phyloP scores from a whole-genome alignment of 2,797 vertebrate genomes.

The Galago senegalensis region DNA sequence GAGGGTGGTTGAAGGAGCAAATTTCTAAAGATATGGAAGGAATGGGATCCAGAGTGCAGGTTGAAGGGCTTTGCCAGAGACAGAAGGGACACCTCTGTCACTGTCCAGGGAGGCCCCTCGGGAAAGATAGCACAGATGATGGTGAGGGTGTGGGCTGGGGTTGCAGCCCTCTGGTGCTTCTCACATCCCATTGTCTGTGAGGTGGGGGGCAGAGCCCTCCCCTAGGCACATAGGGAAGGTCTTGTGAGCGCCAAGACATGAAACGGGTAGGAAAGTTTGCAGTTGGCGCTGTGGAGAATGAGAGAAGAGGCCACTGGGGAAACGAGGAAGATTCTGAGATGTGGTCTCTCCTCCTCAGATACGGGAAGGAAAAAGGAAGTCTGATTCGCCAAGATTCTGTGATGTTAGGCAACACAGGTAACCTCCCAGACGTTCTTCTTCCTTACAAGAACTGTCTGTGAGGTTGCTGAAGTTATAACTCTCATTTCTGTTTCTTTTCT shows the following conservation, averaged over 20 bases:
- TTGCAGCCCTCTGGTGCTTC: neutral
- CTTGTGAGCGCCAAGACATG: neutral
- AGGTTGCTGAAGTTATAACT: constrained; percentile 3
- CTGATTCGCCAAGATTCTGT: neutral
- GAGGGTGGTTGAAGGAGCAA: neutral
- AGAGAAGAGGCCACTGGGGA: neutral
- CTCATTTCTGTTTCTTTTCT: constrained; percentile 56
- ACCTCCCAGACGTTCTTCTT: neutral
- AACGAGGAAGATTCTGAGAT: neutral
- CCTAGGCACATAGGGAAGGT: neutral
- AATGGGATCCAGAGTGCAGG: neutral
- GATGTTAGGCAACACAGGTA: neutral
- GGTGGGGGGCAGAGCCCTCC: neutral
- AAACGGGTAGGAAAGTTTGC: neutral
- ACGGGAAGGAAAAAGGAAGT: neutral
- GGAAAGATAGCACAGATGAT: neutral
- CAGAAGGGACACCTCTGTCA: neutral
- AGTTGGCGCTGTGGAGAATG: neutral
- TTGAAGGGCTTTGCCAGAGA: neutral
- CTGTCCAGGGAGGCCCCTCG: neutral
- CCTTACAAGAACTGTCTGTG: neutral
- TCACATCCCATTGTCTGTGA: neutral
- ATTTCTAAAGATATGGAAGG: neutral
- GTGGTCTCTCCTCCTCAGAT: neutral
- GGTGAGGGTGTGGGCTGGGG: too few relatives aligned